Evolutionary conservation across 2,113 vertebrate species (phyloP).

Genomic region (Semicossyphus pulcher): DNA sequence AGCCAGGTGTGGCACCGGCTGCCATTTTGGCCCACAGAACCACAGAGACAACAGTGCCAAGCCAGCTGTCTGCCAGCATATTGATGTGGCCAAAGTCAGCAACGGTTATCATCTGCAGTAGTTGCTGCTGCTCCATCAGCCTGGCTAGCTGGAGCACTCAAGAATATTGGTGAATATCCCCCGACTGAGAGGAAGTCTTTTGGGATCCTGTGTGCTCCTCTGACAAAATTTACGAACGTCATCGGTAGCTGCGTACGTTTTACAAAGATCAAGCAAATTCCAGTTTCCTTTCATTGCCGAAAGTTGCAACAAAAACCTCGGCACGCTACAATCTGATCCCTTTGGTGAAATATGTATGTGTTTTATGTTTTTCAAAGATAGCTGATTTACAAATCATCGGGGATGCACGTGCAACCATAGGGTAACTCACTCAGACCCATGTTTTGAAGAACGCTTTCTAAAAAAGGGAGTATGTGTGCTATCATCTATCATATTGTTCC

Average conservation of each 20-base stretch:
- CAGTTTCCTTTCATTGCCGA: neutral
- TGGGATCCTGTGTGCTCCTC: neutral
- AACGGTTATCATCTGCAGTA: conserved; percentile 43
- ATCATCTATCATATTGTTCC: conserved; percentile 9
- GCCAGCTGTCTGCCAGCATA: conserved; percentile 29
- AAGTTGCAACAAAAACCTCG: neutral
- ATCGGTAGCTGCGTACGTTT: neutral
- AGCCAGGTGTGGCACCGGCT: conserved; percentile 69
- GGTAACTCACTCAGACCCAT: neutral
- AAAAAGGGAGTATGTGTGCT: neutral
- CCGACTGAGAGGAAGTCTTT: conserved; percentile 20
- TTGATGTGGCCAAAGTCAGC: conserved; percentile 47
- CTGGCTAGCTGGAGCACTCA: conserved; percentile 7
- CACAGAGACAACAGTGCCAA: conserved; percentile 32
- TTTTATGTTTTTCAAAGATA: conserved; percentile 6
- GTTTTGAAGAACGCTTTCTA: conserved; percentile 1
- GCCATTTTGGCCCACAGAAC: conserved; percentile 37
- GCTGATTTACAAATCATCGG: conserved; percentile 6
- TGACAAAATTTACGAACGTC: neutral
- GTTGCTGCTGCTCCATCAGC: conserved; percentile 26
- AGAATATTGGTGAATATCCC: conserved; percentile 14
- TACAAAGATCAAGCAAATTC: neutral
- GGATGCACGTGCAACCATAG: conserved; percentile 2
- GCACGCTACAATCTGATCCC: neutral
- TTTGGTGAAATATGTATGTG: neutral